Conservation (phyloP, 2,797 vertebrate genomes). For the Rallus crepitans region DNA sequence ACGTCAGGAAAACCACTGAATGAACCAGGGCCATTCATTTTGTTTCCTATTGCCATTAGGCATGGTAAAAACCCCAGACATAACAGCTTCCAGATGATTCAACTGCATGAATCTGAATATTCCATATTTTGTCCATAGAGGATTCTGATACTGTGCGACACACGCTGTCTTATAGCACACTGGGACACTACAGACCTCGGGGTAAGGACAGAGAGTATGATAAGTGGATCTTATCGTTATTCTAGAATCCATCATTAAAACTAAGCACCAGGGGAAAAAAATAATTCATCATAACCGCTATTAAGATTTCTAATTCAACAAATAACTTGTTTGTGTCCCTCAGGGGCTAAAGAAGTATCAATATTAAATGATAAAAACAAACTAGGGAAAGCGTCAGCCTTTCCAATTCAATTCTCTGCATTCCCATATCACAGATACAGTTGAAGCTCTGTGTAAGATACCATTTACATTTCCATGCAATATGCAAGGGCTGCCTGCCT, state of each 20-base stretch:
- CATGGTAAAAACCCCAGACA: background rate
- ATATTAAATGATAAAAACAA: background rate
- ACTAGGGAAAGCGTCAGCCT: background rate
- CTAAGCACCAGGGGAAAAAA: background rate
- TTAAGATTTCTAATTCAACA: background rate
- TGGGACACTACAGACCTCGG: background rate
- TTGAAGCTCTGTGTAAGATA: background rate
- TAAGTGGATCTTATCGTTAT: background rate
- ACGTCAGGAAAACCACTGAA: conserved; percentile 42
- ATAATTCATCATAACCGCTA: background rate
- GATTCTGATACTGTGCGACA: background rate
- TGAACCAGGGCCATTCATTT: conserved; percentile 41
- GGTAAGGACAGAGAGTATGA: background rate
- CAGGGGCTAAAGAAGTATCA: background rate
- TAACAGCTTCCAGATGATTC: conserved; percentile 12
- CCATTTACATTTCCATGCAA: background rate
- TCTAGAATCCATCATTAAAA: background rate
- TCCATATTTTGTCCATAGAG: background rate
- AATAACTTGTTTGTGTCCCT: background rate
- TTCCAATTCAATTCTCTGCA: background rate
- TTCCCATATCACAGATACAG: background rate
- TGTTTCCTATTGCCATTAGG: conserved; percentile 46
- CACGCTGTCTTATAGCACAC: background rate
- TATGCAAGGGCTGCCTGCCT: background rate
- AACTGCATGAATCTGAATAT: background rate